A percentile compares a stretch with the other conserved stretches of the same genome.
Conservation (phyloP, 37 sponge, comb jelly and placozoan species). For the Chondrilla cf. caribensis region DNA sequence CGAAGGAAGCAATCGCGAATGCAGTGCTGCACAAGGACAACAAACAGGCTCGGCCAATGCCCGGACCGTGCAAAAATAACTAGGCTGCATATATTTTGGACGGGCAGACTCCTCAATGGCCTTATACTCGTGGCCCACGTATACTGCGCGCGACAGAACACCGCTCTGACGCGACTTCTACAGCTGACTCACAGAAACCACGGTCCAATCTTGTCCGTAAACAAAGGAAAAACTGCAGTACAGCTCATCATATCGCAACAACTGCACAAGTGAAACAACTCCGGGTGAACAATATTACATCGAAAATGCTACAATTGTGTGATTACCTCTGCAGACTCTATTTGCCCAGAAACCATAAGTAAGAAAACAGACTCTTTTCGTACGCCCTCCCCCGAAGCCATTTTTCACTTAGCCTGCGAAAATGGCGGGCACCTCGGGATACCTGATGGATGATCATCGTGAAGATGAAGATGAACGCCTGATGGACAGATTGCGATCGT, state of each 20-base stretch:
- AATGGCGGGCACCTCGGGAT: neutral
- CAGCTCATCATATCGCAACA: conserved; percentile 88
- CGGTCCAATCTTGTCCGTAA: conserved; percentile 92
- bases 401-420: neutral
- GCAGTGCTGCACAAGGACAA: too few species aligned
- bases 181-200: conserved; percentile 85
- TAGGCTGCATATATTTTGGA: too few species aligned
- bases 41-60: too few species aligned
- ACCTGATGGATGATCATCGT: too few species aligned
- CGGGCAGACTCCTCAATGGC: too few species aligned
- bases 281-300: neutral
- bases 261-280: conserved; percentile 30
- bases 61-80: too few species aligned
- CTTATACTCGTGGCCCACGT: too few species aligned
- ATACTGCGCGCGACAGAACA: too few species aligned
- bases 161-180: too few species aligned
- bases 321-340: conserved; percentile 79
- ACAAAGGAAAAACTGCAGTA: conserved; percentile 92
- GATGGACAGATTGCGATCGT: neutral
- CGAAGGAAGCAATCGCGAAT: too few species aligned
- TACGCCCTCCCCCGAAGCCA: neutral
- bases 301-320: neutral
- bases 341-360: conserved; percentile 80
- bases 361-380: conserved; percentile 59
- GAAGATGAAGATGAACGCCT: neutral